A percentile compares a stretch with the other conserved stretches of the same genome.
phyloP scores from a whole-genome alignment of 2,888 invertebrate genomes.

The Leucoptera coffeella region DNA sequence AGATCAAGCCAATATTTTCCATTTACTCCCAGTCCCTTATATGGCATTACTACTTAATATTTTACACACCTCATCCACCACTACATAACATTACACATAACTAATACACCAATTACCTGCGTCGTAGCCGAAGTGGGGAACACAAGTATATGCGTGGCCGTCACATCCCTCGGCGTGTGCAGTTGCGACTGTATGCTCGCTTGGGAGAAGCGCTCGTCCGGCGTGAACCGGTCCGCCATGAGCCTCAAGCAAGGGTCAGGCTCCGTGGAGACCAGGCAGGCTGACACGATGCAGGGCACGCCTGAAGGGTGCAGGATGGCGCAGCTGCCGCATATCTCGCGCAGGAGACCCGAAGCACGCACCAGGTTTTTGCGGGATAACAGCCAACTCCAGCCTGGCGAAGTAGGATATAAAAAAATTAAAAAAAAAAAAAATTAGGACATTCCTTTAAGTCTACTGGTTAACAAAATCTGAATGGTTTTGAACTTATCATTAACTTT shows the following conservation, averaged over 20 bases:
- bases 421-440: too few relatives aligned
- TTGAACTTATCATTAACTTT: too few relatives aligned
- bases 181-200: constrained; percentile 83
- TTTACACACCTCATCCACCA: too few relatives aligned
- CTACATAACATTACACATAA: not conserved
- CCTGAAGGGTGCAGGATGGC: constrained; percentile 69
- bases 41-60: too few relatives aligned
- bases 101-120: constrained; percentile 48
- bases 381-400: constrained; percentile 85
- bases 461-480: too few relatives aligned
- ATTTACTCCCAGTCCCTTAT: too few relatives aligned
- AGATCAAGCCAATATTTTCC: too few relatives aligned
- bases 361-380: constrained; percentile 86
- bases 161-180: constrained; percentile 93
- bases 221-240: constrained; percentile 92
- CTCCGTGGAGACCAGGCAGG: constrained; percentile 95
- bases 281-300: constrained; percentile 89
- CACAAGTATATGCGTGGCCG: constrained; percentile 96
- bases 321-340: constrained; percentile 89
- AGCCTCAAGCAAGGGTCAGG: constrained; percentile 82
- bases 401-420: too few relatives aligned
- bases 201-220: constrained; percentile 88
- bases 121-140: constrained; percentile 96
- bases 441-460: too few relatives aligned
- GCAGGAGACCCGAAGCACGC: constrained; percentile 80